Conservation (phyloP, 2,113 vertebrate genomes). For the Prochilodus magdalenae region DNA sequence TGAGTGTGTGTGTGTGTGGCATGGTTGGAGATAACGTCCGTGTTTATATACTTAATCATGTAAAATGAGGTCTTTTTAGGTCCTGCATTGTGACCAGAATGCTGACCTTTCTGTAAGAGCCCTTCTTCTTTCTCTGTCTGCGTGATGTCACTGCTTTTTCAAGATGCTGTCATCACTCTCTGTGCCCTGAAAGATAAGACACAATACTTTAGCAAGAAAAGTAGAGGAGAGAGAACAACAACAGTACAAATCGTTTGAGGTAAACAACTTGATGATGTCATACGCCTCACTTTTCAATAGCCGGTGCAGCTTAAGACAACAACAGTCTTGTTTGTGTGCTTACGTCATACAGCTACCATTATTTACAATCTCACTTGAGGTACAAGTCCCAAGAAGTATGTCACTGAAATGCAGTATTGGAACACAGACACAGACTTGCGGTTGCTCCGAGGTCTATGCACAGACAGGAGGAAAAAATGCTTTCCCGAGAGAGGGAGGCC, state of each 20-base stretch:
- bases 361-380: background rate
- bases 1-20: conserved; percentile 15
- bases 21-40: background rate
- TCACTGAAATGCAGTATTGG: conserved; percentile 21
- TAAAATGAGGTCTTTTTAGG: conserved; percentile 18
- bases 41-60: conserved; percentile 7
- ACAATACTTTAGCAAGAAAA: conserved; percentile 35
- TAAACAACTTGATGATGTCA: conserved; percentile 30
- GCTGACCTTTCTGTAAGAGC: background rate
- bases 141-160: conserved; percentile 21
- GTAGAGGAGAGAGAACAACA: background rate
- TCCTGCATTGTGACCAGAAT: background rate
- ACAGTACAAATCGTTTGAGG: background rate
- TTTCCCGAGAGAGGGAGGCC: background rate
- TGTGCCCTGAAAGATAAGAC: conserved; percentile 24
- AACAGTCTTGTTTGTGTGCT: conserved; percentile 2
- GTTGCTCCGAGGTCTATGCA: background rate
- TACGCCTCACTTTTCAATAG: background rate
- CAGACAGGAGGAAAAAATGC: background rate
- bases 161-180: conserved; percentile 1
- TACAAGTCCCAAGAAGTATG: background rate
- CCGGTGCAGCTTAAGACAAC: conserved; percentile 2
- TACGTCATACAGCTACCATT: background rate
- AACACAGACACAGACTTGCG: background rate
- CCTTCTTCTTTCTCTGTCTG: background rate